Conservation (phyloP, 2,888 invertebrate species). For the Aphodius granarius region DNA sequence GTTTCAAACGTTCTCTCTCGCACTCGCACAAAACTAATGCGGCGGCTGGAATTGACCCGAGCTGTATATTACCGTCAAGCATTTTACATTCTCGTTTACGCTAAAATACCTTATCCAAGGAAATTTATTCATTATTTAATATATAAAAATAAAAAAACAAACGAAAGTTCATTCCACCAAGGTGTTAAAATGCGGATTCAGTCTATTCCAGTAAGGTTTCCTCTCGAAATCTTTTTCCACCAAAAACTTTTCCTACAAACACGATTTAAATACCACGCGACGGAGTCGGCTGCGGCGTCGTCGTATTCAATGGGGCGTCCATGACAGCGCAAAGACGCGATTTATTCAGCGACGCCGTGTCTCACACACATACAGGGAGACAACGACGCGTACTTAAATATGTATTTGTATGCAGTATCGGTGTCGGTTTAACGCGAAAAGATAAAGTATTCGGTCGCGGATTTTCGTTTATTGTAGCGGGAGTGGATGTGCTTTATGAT, state of each 20-base stretch:
- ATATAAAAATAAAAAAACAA: too few species aligned
- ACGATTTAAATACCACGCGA: not conserved
- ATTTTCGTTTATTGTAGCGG: slow-evolving; percentile 43
- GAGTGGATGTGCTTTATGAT: slow-evolving; percentile 43
- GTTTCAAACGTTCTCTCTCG: too few species aligned
- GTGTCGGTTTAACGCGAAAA: slow-evolving; percentile 47
- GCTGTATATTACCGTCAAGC: too few species aligned
- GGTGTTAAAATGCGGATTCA: too few species aligned
- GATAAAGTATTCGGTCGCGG: slow-evolving; percentile 45
- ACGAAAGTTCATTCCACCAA: too few species aligned
- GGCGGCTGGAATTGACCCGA: too few species aligned
- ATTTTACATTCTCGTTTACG: too few species aligned
- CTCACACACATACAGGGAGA: not conserved
- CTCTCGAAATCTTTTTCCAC: too few species aligned
- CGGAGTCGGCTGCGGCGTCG: not conserved
- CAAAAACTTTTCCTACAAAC: too few species aligned
- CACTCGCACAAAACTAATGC: too few species aligned
- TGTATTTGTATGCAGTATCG: slow-evolving; percentile 51
- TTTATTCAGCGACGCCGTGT: slow-evolving; percentile 41
- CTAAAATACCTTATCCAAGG: not conserved
- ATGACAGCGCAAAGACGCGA: slow-evolving; percentile 39
- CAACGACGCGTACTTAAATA: slow-evolving; percentile 43
- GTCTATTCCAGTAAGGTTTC: too few species aligned
- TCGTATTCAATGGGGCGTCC: not conserved
- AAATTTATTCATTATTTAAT: not conserved